Percentiles rank a stretch among this genome's conserved stretches.
phyloP scores from a whole-genome alignment of 1,140 invertebrate species.

The Scylla paramamosain region DNA sequence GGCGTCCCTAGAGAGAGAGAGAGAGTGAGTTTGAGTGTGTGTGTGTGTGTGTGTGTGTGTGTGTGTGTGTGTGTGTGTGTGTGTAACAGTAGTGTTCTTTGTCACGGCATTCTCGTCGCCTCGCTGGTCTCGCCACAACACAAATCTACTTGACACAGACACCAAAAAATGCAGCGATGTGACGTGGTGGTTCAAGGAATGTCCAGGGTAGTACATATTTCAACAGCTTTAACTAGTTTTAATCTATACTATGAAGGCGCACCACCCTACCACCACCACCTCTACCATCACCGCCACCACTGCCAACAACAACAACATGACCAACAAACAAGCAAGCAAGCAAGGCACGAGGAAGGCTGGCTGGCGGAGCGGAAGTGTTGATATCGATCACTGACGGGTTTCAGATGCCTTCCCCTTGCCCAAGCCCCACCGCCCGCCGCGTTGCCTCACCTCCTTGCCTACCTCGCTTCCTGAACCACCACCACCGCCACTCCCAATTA shows the following conservation, averaged over 20 bases:
- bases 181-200: too few relatives aligned
- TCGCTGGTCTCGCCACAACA: background rate
- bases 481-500: background rate
- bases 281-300: background rate
- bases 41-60: background rate
- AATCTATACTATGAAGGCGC: too few relatives aligned
- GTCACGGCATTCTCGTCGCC: background rate
- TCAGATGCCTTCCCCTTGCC: background rate
- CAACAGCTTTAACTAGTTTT: too few relatives aligned
- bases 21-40: background rate
- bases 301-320: background rate
- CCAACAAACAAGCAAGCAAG: background rate
- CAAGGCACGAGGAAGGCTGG: background rate
- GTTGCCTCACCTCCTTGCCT: background rate
- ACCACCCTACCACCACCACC: too few relatives aligned
- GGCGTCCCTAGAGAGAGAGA: background rate
- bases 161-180: too few relatives aligned
- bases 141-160: background rate
- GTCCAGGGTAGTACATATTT: too few relatives aligned
- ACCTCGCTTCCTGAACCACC: background rate
- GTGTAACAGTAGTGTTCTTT: background rate
- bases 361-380: background rate
- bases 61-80: background rate
- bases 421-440: too few relatives aligned
- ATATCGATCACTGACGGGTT: background rate